Base-by-base conservation (phyloP, 2,888 invertebrate genomes). In the Drosophila diplacantha region DNA sequence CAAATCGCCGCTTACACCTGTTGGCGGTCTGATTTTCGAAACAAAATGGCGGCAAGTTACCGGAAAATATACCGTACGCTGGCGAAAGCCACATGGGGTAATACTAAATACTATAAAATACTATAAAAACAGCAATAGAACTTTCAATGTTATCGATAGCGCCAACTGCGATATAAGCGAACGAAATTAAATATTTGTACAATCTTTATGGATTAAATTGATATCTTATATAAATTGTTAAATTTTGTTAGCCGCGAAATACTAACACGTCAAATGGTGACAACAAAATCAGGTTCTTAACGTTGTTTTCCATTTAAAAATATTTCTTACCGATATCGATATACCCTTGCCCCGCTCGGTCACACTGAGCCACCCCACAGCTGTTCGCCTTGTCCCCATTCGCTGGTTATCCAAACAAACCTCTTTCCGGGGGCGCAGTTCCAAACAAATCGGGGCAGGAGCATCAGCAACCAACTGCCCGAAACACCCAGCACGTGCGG, bases 401-500 rank as follows among this genome's bases (percentile, higher is more conserved):
- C 29, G 5, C 44, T 29, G 18, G 18, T 44, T 26, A 44, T 29
- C 44, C 41, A 24, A 41, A n/a, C 39, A 24, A 4, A 12, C 47
- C 7, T 11, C 32, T 20, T 32, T 20, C 32, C 20, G 47, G 47
- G 32, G 46, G 46, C 46, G 47, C 46, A 46, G 46, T 46, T 22
- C 22, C 32, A 32, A 47, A 43, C n/a, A 49, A 32, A 49, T 22
- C 18, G 26, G 32, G 47, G 4, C 47, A 32, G 32, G 32, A 47
- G 11, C 43, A 43, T 18, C 32, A 52, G n/a, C 39, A 22, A 14
- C 8, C 20, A 14, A 41, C 52, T 43, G 34, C 35, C 50, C 35
- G 8, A 11, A 35, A 35, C 7, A 22, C 22, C 8, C 7, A 37
- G 29, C 54, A 50, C 54, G 35, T 55, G 54, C 51, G 20, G 51